phyloP scores from a whole-genome alignment of 92 coral and sea anemone species.

The Zoanthus sansibaricus region DNA sequence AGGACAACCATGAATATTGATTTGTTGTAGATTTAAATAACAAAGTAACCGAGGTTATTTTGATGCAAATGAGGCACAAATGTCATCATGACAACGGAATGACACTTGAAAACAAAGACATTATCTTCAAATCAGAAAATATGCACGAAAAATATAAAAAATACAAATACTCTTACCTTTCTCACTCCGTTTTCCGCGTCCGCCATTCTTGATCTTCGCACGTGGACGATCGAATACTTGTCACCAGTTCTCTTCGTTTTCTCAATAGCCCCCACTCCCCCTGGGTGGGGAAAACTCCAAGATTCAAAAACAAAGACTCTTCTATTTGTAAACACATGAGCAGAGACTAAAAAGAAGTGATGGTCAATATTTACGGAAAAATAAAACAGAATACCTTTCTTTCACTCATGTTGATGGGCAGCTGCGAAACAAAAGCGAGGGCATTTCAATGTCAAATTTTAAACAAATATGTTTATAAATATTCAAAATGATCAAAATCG shows the following conservation, averaged over 20 bases:
- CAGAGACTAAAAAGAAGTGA: no score
- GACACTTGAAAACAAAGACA: conserved; percentile 22
- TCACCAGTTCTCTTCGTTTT: conserved; percentile 5
- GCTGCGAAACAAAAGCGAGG: background rate
- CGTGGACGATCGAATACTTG: background rate
- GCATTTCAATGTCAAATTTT: background rate
- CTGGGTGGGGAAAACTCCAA: background rate
- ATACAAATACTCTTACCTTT: background rate
- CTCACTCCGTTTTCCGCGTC: background rate
- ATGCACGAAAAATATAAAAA: conserved; percentile 22
- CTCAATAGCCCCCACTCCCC: conserved; percentile 8
- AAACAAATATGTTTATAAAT: background rate
- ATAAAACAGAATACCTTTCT: background rate
- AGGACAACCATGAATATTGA: conserved; percentile 8
- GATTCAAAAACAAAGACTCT: background rate
- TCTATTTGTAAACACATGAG: conserved; percentile 5
- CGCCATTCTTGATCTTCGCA: background rate
- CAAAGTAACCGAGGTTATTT: conserved; percentile 16
- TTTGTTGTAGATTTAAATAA: conserved; percentile 2
- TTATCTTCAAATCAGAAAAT: conserved; percentile 19
- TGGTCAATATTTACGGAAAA: background rate
- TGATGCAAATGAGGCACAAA: conserved; percentile 20
- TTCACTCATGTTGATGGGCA: background rate
- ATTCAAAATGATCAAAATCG: background rate
- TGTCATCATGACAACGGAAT: conserved; percentile 20